Percentiles rank a stretch among this genome's conserved stretches.
Conservation (phyloP, 2,888 invertebrate species). For the Epiperipatus broadwayi region DNA sequence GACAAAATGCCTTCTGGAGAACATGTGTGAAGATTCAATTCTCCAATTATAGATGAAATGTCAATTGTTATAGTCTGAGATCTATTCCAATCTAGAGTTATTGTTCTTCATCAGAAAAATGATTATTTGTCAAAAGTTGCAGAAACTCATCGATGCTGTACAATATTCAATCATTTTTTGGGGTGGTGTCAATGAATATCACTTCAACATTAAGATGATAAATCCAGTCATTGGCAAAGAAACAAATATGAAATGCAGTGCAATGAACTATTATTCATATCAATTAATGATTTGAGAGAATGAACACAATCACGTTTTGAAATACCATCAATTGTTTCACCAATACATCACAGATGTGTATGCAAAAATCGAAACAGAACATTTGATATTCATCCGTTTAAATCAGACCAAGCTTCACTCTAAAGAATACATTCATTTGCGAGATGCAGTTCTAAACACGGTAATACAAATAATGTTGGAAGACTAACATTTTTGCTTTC, state of each 20-base stretch:
- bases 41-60: not conserved
- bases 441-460: slow-evolving; percentile 15
- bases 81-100: slow-evolving; percentile 20
- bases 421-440: slow-evolving; percentile 19
- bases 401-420: slow-evolving; percentile 24
- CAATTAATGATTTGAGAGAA: slow-evolving; percentile 19
- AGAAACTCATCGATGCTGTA: slow-evolving; percentile 26
- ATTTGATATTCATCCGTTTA: slow-evolving; percentile 21
- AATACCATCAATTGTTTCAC: slow-evolving; percentile 21
- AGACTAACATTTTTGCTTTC: slow-evolving; percentile 19
- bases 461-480: slow-evolving; percentile 15
- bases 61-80: slow-evolving; percentile 18
- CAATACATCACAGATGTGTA: slow-evolving; percentile 27
- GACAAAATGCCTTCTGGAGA: slow-evolving; percentile 17
- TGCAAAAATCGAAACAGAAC: slow-evolving; percentile 25
- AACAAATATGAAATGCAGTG: slow-evolving; percentile 19
- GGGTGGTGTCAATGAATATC: slow-evolving; percentile 17
- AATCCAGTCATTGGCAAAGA: slow-evolving; percentile 15
- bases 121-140: slow-evolving; percentile 20
- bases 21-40: slow-evolving; percentile 13
- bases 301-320: slow-evolving; percentile 17
- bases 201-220: slow-evolving; percentile 7
- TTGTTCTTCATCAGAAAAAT: slow-evolving; percentile 21
- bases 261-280: slow-evolving; percentile 21
- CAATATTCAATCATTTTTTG: slow-evolving; percentile 27